These are phyloP conservation scores for Pomacea canaliculata DNA, from an alignment of 2,888 invertebrate species.

Conservation along the genomic window DNA sequence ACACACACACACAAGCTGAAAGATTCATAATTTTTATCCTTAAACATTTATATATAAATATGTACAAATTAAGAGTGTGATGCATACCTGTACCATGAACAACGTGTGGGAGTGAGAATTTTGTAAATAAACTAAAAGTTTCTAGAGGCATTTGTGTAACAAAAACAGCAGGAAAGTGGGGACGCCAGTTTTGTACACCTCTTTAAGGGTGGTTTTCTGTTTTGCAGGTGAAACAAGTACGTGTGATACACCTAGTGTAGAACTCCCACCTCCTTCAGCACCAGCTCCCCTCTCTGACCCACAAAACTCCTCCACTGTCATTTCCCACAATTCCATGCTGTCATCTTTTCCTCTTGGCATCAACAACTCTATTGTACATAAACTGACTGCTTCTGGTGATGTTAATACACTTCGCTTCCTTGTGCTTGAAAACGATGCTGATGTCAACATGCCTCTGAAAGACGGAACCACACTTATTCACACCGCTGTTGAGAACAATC, in stretches of 20 bases:
- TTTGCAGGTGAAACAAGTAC: slow-evolving; percentile 36
- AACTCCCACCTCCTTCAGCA: slow-evolving; percentile 21
- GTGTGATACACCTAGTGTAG: slow-evolving; percentile 33
- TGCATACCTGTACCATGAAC: no score
- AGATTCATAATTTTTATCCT: no score
- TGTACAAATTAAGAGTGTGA: no score
- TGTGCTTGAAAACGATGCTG: slow-evolving; percentile 47
- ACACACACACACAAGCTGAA: no score
- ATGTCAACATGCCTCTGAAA: slow-evolving; percentile 58
- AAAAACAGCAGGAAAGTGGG: no score
- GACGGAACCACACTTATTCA: slow-evolving; percentile 60
- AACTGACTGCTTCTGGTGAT: slow-evolving; percentile 52
- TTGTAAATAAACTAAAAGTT: no score
- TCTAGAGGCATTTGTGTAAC: no score
- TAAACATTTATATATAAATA: no score
- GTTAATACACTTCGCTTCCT: slow-evolving; percentile 46
- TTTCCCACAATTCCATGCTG: slow-evolving; percentile 23
- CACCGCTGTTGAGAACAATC: slow-evolving; percentile 58
- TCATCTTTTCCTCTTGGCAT: slow-evolving; percentile 29
- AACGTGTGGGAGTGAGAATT: no score
- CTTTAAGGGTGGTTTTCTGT: background rate
- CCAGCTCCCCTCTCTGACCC: slow-evolving; percentile 17
- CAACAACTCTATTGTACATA: slow-evolving; percentile 51
- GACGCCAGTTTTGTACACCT: no score
- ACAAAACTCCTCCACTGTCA: slow-evolving; percentile 6